A percentile compares a stretch with the other conserved stretches of the same genome.
phyloP scores from a whole-genome alignment of 2,113 vertebrate species.

The Cyanoderma ruficeps region DNA sequence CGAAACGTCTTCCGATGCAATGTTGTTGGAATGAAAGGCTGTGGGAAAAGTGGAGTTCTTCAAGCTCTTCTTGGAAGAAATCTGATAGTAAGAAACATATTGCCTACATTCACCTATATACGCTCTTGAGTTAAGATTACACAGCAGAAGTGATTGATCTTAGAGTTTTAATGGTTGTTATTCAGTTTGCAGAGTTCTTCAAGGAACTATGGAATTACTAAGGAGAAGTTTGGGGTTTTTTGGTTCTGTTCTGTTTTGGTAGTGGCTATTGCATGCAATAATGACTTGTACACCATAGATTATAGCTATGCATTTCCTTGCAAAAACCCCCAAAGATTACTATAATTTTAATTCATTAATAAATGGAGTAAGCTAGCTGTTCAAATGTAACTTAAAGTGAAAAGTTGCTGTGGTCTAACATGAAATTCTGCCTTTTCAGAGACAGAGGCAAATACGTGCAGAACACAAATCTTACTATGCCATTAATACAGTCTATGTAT shows the following conservation, averaged over 20 bases:
- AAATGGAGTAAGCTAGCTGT: background rate
- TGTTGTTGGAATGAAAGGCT: conserved; percentile 85
- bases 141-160: background rate
- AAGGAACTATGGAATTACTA: background rate
- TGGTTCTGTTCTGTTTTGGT: background rate
- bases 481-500: conserved; percentile 95
- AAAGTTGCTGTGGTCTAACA: background rate
- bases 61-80: conserved; percentile 92
- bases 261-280: background rate
- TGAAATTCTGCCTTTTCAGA: conserved; percentile 67
- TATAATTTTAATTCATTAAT: background rate
- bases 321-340: background rate
- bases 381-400: background rate
- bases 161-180: background rate
- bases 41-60: conserved; percentile 93
- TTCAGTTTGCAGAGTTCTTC: background rate
- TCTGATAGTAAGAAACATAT: conserved; percentile 77
- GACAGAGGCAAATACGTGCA: conserved; percentile 84
- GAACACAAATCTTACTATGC: conserved; percentile 96
- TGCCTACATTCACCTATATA: background rate
- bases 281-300: background rate
- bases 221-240: background rate
- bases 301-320: background rate
- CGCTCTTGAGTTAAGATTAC: background rate
- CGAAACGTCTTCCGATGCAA: conserved; percentile 96